phyloP scores from a whole-genome alignment of 1,140 invertebrate genomes.

The Streblospio benedicti region DNA sequence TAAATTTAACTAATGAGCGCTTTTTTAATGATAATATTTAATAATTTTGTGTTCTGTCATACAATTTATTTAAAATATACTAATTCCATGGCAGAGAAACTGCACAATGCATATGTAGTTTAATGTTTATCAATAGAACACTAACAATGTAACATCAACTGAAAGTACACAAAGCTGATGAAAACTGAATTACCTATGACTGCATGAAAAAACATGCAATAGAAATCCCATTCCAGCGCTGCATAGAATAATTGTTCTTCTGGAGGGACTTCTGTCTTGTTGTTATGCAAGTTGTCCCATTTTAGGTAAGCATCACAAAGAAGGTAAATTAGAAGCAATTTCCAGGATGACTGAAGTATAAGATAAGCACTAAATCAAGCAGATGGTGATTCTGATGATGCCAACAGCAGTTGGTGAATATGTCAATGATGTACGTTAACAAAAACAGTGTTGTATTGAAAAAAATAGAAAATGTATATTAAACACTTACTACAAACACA shows the following conservation, averaged over 20 bases:
- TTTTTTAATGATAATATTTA: too few relatives aligned
- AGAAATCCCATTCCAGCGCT: constrained; percentile 35
- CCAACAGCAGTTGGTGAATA: too few relatives aligned
- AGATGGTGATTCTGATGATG: background rate
- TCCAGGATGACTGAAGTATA: constrained; percentile 31
- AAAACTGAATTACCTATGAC: constrained; percentile 24
- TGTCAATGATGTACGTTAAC: background rate
- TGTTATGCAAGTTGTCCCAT: constrained; percentile 7
- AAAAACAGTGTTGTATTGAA: background rate
- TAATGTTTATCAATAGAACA: too few relatives aligned
- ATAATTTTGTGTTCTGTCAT: too few relatives aligned
- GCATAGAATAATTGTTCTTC: constrained; percentile 31
- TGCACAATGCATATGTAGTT: too few relatives aligned
- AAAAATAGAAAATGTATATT: background rate
- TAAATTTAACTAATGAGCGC: too few relatives aligned
- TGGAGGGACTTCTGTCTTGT: background rate
- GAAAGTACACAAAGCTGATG: too few relatives aligned
- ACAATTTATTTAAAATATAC: too few relatives aligned
- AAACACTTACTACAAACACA: background rate
- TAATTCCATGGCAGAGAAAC: too few relatives aligned
- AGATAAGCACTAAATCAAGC: background rate
- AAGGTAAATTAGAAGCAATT: constrained; percentile 31
- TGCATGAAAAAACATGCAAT: constrained; percentile 30
- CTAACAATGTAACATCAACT: too few relatives aligned
- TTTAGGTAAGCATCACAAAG: constrained; percentile 38